Evolutionary conservation across 2,888 invertebrate genomes (phyloP), one percentile per base, ranked within the genome.

Genomic region (Drosophila mettleri): DNA sequence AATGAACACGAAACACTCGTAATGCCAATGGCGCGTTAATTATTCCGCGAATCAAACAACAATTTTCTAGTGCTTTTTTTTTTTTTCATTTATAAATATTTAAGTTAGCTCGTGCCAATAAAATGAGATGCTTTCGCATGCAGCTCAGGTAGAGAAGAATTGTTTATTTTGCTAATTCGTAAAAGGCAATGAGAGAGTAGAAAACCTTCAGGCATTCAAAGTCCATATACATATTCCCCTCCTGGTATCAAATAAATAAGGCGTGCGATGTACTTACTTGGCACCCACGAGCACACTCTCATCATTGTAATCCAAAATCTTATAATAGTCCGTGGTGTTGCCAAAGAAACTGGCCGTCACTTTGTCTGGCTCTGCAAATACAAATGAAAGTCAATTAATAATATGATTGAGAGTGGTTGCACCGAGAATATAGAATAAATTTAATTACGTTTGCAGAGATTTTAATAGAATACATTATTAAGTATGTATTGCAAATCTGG

Each of bases 221-320:
- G 38, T 16, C 43, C 3, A 24, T 12, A 27, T 8, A 24, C 2
- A 27, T 20, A 22, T 12, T 20, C 8, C 24, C 27, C 43, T n/a
- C n/a, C n/a, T n/a, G n/a, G n/a, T 12, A 46, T 38, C 49, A 24
- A 18, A 54, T 33, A 34, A 49, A 10, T 18, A 24, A 59, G 45
- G 66, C 46, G 33, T 27, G 46, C 34, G 43, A 39, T n/a, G 45
- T 66, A 90, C 93, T 94, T 93, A 97, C 97, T 96, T 96, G 90
- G 97, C 98, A 86, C 98, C 98, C 86, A 98, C 95, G 90, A 98
- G 94, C 89, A 98, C 94, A 68, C 96, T 96, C 91, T 95, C 95
- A 87, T 96, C 95, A 93, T 98, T 96, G 92, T 95, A 95, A 93
- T 97, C 96, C 92, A 98, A 94, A 90, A 98, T 94, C 92, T 96